Base-by-base conservation (phyloP, 2,888 invertebrate genomes). In the Cyaniris semiargus region DNA sequence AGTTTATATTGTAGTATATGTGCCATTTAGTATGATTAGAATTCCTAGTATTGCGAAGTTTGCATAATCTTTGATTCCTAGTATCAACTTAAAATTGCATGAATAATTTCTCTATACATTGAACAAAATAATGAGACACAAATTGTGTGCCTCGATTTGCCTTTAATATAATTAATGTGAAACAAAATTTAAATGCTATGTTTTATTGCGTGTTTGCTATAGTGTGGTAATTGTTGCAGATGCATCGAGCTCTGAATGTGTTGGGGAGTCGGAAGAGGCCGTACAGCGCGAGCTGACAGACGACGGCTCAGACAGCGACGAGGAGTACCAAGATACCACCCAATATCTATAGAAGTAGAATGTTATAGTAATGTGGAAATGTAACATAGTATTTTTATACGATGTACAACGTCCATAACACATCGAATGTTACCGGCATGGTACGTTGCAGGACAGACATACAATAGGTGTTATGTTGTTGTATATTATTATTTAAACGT, bases 271-370 rank as follows among this genome's bases (percentile, higher is more conserved):
- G 89, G 88, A 91, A 90, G 85, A 87, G 91, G 80, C 89, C 83
- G 79, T 89, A 84, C 91, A 90, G 83, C 93, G 94, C 81, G 92
- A 92, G 90, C 87, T 93, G 88, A 94, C 93, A 8, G 91, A 94
- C 88, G 94, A 94, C 86, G 92, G 90, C 83, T 91, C 92, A 18
- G 93, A 89, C 83, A 88, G 88, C 84, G 93, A 93, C 81, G 93
- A 93, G 79, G 94, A 94, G 77, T 92, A 90, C 85, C 89, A 93
- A 79, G 94, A 94, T 87, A 91, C 94, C 84, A 91, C 87, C 87
- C 90, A 92, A 79, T 93, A 92, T 83, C 92, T 89, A 79, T 90
- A 91, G 89, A 83, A 81, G 27, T 34, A 79, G 58, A 70, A 71
- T 27, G 21, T 66, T 58, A 53, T 53, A 31, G 34, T 75, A 76